These are phyloP conservation scores for Drosophila sechellia DNA, from an alignment of 1,140 invertebrate species.

Conservation along the genomic window DNA sequence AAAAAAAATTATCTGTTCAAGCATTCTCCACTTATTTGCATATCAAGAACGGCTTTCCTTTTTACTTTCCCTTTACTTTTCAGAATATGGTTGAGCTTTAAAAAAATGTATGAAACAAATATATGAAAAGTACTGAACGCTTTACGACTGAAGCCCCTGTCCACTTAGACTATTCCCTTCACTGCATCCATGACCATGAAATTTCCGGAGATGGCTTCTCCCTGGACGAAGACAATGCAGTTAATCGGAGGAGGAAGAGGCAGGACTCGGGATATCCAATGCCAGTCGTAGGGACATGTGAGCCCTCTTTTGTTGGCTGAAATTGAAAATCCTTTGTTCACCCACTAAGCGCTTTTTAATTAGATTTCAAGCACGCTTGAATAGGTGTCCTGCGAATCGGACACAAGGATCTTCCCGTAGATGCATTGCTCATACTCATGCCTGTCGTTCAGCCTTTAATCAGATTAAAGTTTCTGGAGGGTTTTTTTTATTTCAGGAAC, in stretches of 20 bases:
- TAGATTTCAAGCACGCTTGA: slow-evolving; percentile 28
- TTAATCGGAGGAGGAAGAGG: not conserved
- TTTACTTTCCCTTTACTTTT: too few species aligned
- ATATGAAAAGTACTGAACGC: not conserved
- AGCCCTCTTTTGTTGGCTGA: slow-evolving; percentile 26
- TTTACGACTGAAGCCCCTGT: not conserved
- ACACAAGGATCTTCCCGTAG: slow-evolving; percentile 6
- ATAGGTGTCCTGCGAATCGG: slow-evolving; percentile 17
- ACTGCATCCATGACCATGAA: slow-evolving; percentile 9
- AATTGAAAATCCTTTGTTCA: slow-evolving; percentile 39
- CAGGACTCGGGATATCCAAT: not conserved
- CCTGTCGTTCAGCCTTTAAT: slow-evolving; percentile 11
- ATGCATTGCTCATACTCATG: not conserved
- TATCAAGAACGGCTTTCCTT: too few species aligned
- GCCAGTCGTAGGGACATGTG: slow-evolving; percentile 11
- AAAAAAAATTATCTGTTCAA: too few species aligned
- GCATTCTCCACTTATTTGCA: too few species aligned
- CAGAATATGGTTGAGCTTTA: too few species aligned
- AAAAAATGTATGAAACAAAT: not conserved
- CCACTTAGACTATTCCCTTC: not conserved
- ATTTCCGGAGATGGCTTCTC: slow-evolving; percentile 7
- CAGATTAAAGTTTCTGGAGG: slow-evolving; percentile 22
- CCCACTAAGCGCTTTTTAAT: slow-evolving; percentile 51
- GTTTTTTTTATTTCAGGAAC: slow-evolving; percentile 8
- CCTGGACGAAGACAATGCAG: slow-evolving; percentile 14